Percentiles rank a stretch among this genome's conserved stretches.
Conservation (phyloP, 1,140 invertebrate genomes). For the Zaprionus lachaisei region DNA sequence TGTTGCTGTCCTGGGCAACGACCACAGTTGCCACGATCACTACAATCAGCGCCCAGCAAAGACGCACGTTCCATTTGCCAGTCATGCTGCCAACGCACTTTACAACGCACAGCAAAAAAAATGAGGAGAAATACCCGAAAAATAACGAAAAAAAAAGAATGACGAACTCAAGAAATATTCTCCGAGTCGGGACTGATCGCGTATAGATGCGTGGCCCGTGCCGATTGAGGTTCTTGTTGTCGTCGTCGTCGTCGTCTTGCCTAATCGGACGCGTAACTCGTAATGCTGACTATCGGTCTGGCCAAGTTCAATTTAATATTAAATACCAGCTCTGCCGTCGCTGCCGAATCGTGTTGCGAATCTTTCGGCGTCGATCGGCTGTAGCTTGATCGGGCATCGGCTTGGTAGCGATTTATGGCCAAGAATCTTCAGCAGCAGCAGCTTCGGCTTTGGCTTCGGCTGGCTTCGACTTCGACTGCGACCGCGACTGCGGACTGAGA, state of each 20-base stretch:
- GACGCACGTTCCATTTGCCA: constrained; percentile 26
- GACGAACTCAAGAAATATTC: background rate
- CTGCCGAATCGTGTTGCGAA: constrained; percentile 53
- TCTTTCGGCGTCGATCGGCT: constrained; percentile 38
- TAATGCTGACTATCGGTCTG: constrained; percentile 70
- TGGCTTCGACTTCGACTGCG: constrained; percentile 5
- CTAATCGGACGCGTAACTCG: constrained; percentile 75
- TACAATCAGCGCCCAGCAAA: constrained; percentile 18
- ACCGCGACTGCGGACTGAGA: background rate
- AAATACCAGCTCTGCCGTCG: constrained; percentile 56
- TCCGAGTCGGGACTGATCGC: constrained; percentile 32
- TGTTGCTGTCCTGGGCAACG: constrained; percentile 65
- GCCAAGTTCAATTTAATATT: constrained; percentile 83
- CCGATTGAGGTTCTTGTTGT: constrained; percentile 21
- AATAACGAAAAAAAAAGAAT: constrained; percentile 13
- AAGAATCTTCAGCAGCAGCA: constrained; percentile 58
- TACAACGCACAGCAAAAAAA: constrained; percentile 41
- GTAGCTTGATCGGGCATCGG: constrained; percentile 7
- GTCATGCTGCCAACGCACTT: constrained; percentile 44
- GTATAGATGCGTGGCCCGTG: constrained; percentile 48
- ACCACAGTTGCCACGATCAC: constrained; percentile 12
- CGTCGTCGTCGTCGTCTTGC: constrained; percentile 54
- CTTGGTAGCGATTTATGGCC: constrained; percentile 4
- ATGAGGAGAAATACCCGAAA: constrained; percentile 3
- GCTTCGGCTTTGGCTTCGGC: constrained; percentile 14